Evolutionary conservation across 1,140 invertebrate species (phyloP).

Genomic region (Pristionchus pacificus): DNA sequence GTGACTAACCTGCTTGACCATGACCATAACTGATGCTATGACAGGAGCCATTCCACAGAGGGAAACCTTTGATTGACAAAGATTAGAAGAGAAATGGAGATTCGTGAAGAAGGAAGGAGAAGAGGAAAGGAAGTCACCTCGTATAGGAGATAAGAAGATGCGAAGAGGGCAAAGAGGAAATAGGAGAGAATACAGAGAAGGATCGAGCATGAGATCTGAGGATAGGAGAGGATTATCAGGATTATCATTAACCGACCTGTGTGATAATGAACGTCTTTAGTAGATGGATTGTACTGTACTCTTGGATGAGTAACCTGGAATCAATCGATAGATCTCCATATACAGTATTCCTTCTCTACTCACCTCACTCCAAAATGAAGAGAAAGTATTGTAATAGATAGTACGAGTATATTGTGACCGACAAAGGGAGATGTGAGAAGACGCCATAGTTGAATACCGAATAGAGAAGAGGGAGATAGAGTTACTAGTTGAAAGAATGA

Average conservation of each 20-base stretch:
- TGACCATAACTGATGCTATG: conserved; percentile 43
- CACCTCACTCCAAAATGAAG: background rate
- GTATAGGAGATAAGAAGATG: background rate
- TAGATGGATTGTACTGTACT: background rate
- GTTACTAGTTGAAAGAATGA: background rate
- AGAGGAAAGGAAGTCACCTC: conserved; percentile 18
- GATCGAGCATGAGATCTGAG: background rate
- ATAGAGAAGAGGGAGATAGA: background rate
- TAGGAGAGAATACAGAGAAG: background rate
- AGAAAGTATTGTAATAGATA: conserved; percentile 40
- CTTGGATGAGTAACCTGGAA: background rate
- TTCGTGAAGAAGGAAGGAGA: conserved; percentile 27
- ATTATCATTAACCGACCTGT: background rate
- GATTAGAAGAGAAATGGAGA: background rate
- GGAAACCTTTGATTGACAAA: background rate
- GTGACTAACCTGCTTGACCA: conserved; percentile 48
- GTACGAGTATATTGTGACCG: conserved; percentile 44
- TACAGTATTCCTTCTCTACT: background rate
- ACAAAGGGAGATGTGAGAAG: conserved; percentile 33
- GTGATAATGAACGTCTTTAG: background rate
- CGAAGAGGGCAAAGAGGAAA: background rate
- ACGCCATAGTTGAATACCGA: conserved; percentile 20
- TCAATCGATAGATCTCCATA: background rate
- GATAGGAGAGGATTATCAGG: background rate
- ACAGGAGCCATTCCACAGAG: conserved; percentile 38